A percentile compares a stretch with the other conserved stretches of the same genome.
Evolutionary conservation across 2,797 vertebrate genomes (phyloP).

Genomic region (Ctenopoma kingsleyae): DNA sequence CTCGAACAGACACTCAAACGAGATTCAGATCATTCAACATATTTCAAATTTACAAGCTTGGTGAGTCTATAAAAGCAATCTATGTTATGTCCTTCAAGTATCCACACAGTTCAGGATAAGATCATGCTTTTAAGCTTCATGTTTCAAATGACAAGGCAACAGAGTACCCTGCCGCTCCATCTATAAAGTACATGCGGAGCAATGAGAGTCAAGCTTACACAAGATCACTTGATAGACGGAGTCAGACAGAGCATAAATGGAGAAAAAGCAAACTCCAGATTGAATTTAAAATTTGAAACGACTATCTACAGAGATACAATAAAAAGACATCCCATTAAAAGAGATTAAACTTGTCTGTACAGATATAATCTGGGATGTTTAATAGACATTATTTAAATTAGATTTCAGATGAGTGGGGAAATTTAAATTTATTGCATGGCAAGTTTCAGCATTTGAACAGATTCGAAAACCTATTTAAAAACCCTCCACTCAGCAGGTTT

Average conservation of each 20-base stretch:
- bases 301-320: slow-evolving; percentile 15
- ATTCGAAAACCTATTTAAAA: slow-evolving; percentile 33
- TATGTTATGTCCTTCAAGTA: not conserved
- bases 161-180: no score
- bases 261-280: slow-evolving; percentile 16
- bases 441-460: slow-evolving; percentile 29
- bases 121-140: no score
- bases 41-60: not conserved
- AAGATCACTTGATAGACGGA: not conserved
- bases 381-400: slow-evolving; percentile 48
- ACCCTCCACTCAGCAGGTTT: slow-evolving; percentile 27
- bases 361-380: slow-evolving; percentile 36
- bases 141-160: no score
- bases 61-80: not conserved
- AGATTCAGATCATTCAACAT: not conserved
- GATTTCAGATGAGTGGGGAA: slow-evolving; percentile 25
- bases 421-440: slow-evolving; percentile 39
- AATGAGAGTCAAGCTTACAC: no score
- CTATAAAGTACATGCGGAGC: no score
- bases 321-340: slow-evolving; percentile 38
- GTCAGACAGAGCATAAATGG: not conserved
- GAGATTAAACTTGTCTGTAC: slow-evolving; percentile 31
- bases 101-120: not conserved
- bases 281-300: slow-evolving; percentile 27
- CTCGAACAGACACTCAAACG: no score